These are phyloP conservation scores for Mormyrops attenuatus DNA, from an alignment of 2,797 vertebrate species.

Conservation along the genomic window DNA sequence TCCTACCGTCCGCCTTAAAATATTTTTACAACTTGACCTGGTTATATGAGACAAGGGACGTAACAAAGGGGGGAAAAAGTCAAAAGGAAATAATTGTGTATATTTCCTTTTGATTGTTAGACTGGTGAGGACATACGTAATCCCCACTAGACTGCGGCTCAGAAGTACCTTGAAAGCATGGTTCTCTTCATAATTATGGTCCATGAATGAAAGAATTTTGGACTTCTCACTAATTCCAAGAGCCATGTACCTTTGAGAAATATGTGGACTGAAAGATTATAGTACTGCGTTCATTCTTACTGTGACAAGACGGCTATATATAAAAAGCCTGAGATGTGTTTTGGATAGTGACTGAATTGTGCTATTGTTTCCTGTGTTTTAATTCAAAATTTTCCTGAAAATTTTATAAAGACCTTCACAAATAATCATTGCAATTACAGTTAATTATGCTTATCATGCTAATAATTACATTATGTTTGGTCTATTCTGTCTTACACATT, in stretches of 20 bases:
- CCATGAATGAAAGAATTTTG: not conserved
- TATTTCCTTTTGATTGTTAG: not conserved
- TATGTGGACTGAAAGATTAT: not conserved
- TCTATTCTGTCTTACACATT: not conserved
- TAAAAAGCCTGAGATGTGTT: not conserved
- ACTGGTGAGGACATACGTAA: not conserved
- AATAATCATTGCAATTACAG: not conserved
- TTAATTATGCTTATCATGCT: not conserved
- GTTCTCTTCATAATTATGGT: not conserved
- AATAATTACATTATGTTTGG: conserved; percentile 8
- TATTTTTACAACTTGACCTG: not conserved
- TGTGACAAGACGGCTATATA: not conserved
- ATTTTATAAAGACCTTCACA: conserved; percentile 7
- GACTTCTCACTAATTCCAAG: conserved; percentile 9
- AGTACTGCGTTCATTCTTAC: not conserved
- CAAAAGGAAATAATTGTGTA: not conserved
- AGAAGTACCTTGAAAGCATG: not conserved
- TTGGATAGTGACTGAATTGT: not conserved
- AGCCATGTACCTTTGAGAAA: conserved; percentile 10
- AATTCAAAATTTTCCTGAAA: not conserved
- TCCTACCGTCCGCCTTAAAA: not conserved
- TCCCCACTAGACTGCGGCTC: not conserved
- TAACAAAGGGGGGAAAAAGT: not conserved
- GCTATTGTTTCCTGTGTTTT: not conserved
- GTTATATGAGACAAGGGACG: not conserved